Percentiles rank a stretch among this genome's conserved stretches.
Conservation (phyloP, 2,888 invertebrate genomes). For the Nipponacmea schrenckii region DNA sequence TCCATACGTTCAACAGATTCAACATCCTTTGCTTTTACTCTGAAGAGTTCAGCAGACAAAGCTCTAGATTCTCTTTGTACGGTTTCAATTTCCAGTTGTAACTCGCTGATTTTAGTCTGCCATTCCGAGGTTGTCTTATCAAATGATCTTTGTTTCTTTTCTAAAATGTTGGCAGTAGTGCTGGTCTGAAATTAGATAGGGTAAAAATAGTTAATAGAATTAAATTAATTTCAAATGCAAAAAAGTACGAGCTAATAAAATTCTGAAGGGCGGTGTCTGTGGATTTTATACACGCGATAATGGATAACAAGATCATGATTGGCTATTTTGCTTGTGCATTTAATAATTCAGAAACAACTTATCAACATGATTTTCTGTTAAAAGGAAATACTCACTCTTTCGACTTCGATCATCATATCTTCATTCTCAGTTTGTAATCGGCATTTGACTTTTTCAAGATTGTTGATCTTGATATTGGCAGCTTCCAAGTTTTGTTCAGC, state of each 20-base stretch:
- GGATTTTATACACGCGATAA: no score
- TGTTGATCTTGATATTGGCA: constrained; percentile 96
- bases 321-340: no score
- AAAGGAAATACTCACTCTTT: constrained; percentile 79
- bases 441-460: constrained; percentile 98
- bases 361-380: no score
- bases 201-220: no score
- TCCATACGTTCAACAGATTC: constrained; percentile 97
- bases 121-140: constrained; percentile 99
- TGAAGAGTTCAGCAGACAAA: constrained; percentile 98
- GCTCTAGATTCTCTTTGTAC: constrained; percentile 99
- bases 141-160: constrained; percentile 99
- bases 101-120: constrained; percentile 96
- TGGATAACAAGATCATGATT: no score
- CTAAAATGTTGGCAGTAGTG: constrained; percentile 80
- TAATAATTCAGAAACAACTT: no score
- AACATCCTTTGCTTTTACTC: constrained; percentile 94
- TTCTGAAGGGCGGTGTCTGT: no score
- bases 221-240: no score
- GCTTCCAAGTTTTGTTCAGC: constrained; percentile 98
- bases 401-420: constrained; percentile 96
- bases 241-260: no score
- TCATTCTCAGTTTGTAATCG: constrained; percentile 96
- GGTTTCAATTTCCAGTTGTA: constrained; percentile 86
- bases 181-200: constrained; percentile 28